These are phyloP conservation scores for Ichneumon xanthorius DNA, from an alignment of 2,888 invertebrate species.

Conservation along the genomic window DNA sequence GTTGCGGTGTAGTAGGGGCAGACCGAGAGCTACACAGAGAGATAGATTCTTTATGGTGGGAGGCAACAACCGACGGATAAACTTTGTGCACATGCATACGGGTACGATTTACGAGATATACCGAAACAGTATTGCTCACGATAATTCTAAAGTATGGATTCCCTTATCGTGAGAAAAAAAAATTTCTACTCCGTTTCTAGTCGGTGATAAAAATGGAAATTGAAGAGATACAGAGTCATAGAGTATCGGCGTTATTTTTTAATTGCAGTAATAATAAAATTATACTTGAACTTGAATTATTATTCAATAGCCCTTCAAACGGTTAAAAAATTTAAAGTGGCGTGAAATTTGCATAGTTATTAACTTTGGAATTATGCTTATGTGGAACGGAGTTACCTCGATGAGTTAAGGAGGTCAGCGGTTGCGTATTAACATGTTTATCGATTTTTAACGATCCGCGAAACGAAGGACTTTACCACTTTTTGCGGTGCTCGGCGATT, in stretches of 20 bases:
- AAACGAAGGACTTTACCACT: neutral
- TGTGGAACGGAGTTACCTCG: neutral
- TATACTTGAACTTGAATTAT: neutral
- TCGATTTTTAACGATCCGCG: neutral
- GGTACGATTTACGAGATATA: neutral
- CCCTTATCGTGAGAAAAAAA: neutral
- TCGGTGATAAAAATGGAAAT: neutral
- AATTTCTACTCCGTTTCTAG: neutral
- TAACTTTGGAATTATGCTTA: neutral
- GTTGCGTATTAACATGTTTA: neutral
- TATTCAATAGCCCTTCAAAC: neutral
- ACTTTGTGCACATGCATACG: slow-evolving; percentile 48
- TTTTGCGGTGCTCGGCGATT: neutral
- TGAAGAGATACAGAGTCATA: neutral
- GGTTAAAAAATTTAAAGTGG: neutral
- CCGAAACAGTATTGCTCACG: neutral
- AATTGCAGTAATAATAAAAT: neutral
- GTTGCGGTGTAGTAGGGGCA: slow-evolving; percentile 71
- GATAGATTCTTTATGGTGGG: slow-evolving; percentile 61
- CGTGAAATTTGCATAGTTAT: neutral
- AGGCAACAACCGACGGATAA: slow-evolving; percentile 42
- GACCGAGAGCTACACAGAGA: slow-evolving; percentile 61
- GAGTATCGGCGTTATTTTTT: neutral
- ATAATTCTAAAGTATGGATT: neutral
- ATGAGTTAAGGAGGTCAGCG: neutral